These are phyloP conservation scores for Lordiphosa clarofinis DNA, from an alignment of 1,140 invertebrate species.

Conservation along the genomic window DNA sequence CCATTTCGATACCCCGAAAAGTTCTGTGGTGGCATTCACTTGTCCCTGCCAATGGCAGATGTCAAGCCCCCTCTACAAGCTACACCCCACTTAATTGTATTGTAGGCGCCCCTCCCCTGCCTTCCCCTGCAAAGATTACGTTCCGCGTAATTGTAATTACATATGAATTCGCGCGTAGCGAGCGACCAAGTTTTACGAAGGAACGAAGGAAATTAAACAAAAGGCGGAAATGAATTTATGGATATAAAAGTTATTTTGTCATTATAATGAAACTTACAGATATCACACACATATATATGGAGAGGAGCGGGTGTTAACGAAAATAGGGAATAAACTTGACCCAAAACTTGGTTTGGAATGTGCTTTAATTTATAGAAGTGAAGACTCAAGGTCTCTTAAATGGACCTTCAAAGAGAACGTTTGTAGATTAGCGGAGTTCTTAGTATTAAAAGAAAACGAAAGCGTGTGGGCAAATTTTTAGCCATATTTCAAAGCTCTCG, in stretches of 20 bases:
- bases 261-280: conserved; percentile 25
- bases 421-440: too few relatives aligned
- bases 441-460: too few relatives aligned
- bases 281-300: not conserved
- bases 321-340: not conserved
- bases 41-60: conserved; percentile 14
- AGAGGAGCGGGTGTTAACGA: too few relatives aligned
- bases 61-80: conserved; percentile 9
- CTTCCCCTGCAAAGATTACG: conserved; percentile 28
- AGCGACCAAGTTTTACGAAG: conserved; percentile 28
- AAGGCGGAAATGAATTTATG: conserved; percentile 65
- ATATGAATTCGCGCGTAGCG: conserved; percentile 52
- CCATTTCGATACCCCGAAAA: not conserved
- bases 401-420: too few relatives aligned
- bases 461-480: too few relatives aligned
- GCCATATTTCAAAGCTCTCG: too few relatives aligned
- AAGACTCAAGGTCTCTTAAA: too few relatives aligned
- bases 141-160: conserved; percentile 70
- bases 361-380: too few relatives aligned
- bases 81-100: conserved; percentile 22
- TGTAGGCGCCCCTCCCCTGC: conserved; percentile 22
- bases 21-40: not conserved
- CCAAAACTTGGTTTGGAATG: not conserved
- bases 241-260: conserved; percentile 52
- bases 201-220: conserved; percentile 44